A percentile compares a stretch with the other conserved stretches of the same genome.
Conservation (phyloP, 2,888 invertebrate genomes). For the Iphiclides podalirius region DNA sequence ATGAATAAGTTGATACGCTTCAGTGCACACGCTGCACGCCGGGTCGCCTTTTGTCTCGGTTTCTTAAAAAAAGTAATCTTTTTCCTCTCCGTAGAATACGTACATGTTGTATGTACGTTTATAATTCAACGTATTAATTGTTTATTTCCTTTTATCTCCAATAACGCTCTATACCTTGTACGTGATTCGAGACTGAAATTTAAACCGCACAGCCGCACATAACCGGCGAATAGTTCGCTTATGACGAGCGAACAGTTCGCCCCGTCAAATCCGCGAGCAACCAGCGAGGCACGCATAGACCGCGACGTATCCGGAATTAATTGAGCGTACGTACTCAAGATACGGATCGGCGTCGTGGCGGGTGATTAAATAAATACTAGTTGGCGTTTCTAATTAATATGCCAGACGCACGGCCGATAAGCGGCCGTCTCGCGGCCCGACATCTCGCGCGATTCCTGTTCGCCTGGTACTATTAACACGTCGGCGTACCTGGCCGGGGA, state of each 20-base stretch:
- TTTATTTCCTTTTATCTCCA: too few species aligned
- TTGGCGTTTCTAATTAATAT: constrained; percentile 73
- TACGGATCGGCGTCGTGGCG: constrained; percentile 67
- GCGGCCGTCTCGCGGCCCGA: constrained; percentile 44
- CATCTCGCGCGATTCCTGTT: constrained; percentile 59
- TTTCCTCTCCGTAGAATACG: too few species aligned
- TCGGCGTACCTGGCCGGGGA: constrained; percentile 48
- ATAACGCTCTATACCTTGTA: too few species aligned
- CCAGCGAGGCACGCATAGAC: constrained; percentile 36
- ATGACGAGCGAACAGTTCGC: neutral
- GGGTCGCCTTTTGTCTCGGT: constrained; percentile 2
- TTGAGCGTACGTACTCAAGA: constrained; percentile 61
- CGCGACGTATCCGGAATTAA: constrained; percentile 64
- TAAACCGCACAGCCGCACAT: too few species aligned
- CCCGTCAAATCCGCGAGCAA: constrained; percentile 32
- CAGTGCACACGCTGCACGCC: constrained; percentile 60
- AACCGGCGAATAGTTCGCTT: neutral
- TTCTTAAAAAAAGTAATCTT: neutral
- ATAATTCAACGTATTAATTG: too few species aligned
- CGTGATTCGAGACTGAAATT: too few species aligned
- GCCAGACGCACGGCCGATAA: constrained; percentile 71
- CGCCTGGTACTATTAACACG: constrained; percentile 63
- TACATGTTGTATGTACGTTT: too few species aligned
- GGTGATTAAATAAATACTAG: constrained; percentile 77
- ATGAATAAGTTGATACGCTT: constrained; percentile 79